These are phyloP conservation scores for Hydrophis major DNA, from an alignment of 2,797 vertebrate species.

Conservation along the genomic window DNA sequence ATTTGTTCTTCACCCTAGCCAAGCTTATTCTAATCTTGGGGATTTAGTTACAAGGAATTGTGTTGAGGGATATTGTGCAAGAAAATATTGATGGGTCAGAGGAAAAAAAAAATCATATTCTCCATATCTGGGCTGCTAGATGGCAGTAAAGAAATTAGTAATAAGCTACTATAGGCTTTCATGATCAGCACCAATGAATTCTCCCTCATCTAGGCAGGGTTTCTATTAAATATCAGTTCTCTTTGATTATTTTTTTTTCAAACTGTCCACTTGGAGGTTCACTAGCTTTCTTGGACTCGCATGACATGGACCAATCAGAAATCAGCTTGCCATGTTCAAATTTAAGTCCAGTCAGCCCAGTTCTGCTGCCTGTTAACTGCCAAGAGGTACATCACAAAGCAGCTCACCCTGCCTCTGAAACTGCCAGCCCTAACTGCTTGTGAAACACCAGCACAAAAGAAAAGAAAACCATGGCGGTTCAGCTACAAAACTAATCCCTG, in stretches of 20 bases:
- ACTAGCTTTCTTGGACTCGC: not conserved
- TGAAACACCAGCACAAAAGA: not conserved
- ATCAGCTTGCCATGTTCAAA: not conserved
- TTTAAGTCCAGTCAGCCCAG: not conserved
- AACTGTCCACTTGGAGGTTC: not conserved
- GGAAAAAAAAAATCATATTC: not conserved
- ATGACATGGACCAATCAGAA: not conserved
- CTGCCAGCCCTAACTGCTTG: not conserved
- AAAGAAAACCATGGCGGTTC: not conserved
- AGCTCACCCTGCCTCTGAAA: not conserved
- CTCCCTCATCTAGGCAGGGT: not conserved
- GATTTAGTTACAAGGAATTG: not conserved
- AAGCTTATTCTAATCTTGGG: not conserved
- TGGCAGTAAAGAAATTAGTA: not conserved
- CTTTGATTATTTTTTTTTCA: not conserved
- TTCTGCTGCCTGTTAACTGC: not conserved
- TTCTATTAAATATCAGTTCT: not conserved
- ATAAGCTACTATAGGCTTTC: not conserved
- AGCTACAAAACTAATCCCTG: not conserved
- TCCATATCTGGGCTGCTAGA: not conserved
- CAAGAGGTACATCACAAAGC: not conserved
- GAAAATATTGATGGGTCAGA: not conserved
- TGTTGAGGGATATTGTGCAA: not conserved
- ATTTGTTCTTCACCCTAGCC: not conserved
- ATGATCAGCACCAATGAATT: not conserved